These are phyloP conservation scores for Narcine bancroftii DNA, from an alignment of 2,113 vertebrate genomes.

Conservation along the genomic window DNA sequence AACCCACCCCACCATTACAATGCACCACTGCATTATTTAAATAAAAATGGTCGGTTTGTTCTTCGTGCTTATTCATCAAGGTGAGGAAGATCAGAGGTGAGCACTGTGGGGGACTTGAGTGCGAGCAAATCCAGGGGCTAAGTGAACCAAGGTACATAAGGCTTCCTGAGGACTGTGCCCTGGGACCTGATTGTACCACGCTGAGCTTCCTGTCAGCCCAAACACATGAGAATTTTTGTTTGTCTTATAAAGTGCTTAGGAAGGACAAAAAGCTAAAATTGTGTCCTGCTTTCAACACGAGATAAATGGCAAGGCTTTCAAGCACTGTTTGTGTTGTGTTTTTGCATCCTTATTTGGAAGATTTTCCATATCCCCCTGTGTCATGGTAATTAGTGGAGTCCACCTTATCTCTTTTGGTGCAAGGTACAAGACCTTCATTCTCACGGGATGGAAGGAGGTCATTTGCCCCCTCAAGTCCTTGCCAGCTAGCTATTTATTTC, in stretches of 20 bases:
- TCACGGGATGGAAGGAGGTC: too few species aligned
- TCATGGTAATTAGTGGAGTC: not conserved
- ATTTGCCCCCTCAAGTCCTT: too few species aligned
- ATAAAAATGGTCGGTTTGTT: not conserved
- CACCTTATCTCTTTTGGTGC: too few species aligned
- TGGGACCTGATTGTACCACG: not conserved
- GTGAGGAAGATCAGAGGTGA: not conserved
- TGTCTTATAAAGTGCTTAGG: not conserved
- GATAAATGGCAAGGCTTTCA: not conserved
- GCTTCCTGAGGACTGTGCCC: not conserved
- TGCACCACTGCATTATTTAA: not conserved
- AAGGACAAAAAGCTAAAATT: not conserved
- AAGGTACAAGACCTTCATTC: not conserved
- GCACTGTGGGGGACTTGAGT: not conserved
- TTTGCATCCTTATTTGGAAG: not conserved
- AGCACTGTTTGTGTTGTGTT: not conserved
- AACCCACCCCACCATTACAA: too few species aligned
- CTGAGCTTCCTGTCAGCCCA: constrained; percentile 19
- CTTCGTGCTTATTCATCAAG: not conserved
- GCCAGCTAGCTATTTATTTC: too few species aligned
- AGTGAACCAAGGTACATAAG: constrained; percentile 30
- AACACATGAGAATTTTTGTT: not conserved
- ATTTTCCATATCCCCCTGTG: not conserved
- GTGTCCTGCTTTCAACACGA: not conserved
- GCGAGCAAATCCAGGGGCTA: not conserved